Base-by-base conservation (phyloP, 2,797 vertebrate species). In the Helostoma temminkii region DNA sequence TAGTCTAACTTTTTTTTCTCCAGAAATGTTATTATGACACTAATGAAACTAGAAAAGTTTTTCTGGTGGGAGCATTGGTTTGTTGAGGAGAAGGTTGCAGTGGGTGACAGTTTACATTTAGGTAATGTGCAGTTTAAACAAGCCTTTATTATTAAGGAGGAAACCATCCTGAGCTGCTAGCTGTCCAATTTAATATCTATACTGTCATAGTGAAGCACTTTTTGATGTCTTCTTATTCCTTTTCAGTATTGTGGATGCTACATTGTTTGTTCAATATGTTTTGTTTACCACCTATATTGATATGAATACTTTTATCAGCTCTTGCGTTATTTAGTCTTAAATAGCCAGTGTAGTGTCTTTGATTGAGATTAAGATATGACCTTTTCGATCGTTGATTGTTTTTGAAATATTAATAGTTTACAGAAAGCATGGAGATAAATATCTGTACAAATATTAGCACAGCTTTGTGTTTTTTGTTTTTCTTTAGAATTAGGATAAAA, bases 121-220 rank as follows among this genome's bases (percentile, higher is more conserved):
- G 63, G 63, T 61, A 12, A 49, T 66, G 74, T 84, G 72, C 78
- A 74, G 81, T 80, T 70, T 65, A 28, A 75, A 81, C 50, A 36
- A 39, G 55, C 74, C 57, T 85, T 82, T 65, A 34, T 64, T 55
- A 78, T 67, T 49, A 68, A 70, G 78, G 69, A 87, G 84, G 83
- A 81, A 78, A 85, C 71, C 83, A 88, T 82, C 81, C 67, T 55
- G 83, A 85, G 83, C 80, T 90, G 85, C 87, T 84, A 80, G 85
- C 83, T 83, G 83, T 83, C 84, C 66, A 21, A 15, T 80, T 81
- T 26, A 41, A 76, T 76, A 71, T 43, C 52, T 85, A 80, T 84
- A 80, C 81, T 87, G 85, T 88, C 86, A 82, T 85, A 90, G 84
- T 87, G 85, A 91, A 93, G 91, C 92, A 93, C 91, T 92, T 93